Conservation (phyloP, 2,113 vertebrate species). For the Elgaria multicarinata region DNA sequence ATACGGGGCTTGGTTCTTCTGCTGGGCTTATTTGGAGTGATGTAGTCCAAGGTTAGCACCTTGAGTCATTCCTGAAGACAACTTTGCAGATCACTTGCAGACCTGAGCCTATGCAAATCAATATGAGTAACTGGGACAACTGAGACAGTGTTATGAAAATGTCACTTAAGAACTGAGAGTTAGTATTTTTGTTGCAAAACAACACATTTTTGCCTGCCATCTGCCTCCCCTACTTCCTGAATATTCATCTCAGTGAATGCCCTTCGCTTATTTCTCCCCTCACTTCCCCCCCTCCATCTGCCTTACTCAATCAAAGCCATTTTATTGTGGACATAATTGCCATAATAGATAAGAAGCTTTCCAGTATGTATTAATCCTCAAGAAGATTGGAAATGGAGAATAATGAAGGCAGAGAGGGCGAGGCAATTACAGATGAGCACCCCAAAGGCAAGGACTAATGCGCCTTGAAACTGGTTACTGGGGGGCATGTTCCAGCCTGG, state of each 20-base stretch:
- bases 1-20: not conserved
- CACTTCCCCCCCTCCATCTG: slow-evolving; percentile 55
- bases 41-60: not conserved
- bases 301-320: slow-evolving; percentile 47
- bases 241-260: slow-evolving; percentile 41
- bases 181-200: slow-evolving; percentile 8
- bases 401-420: not conserved
- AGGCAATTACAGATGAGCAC: not conserved
- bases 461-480: not conserved
- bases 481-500: not conserved
- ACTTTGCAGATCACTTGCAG: not conserved
- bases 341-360: slow-evolving; percentile 6
- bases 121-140: not conserved
- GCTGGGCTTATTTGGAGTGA: not conserved
- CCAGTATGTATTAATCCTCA: not conserved
- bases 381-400: slow-evolving; percentile 8
- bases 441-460: not conserved
- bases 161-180: slow-evolving; percentile 4
- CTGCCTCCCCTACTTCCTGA: slow-evolving; percentile 58
- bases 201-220: slow-evolving; percentile 51
- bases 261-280: slow-evolving; percentile 44
- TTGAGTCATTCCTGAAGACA: not conserved
- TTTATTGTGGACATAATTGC: slow-evolving; percentile 37
- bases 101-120: not conserved
- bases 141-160: slow-evolving; percentile 7